Percentiles rank a stretch among this genome's conserved stretches.
These are phyloP conservation scores for Phyllostomus hastatus DNA, from an alignment of 2,113 vertebrate species.

Conservation along the genomic window DNA sequence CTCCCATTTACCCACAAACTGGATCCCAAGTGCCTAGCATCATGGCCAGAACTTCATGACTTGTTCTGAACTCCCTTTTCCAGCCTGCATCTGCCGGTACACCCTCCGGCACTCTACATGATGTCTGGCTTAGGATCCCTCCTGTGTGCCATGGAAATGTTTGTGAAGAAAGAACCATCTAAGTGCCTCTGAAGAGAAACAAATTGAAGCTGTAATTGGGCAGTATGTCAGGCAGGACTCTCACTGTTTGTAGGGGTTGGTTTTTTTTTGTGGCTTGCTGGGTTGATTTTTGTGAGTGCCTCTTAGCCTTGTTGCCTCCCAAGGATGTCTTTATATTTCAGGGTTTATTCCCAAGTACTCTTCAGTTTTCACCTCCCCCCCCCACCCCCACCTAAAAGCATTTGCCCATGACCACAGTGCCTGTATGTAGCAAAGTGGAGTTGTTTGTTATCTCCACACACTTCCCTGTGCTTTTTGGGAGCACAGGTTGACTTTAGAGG, in stretches of 20 bases:
- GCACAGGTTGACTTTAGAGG: neutral
- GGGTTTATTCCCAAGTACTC: neutral
- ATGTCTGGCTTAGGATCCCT: neutral
- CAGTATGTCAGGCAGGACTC: neutral
- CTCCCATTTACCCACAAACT: neutral
- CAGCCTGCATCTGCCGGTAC: neutral
- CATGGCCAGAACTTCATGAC: neutral
- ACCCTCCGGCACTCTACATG: neutral
- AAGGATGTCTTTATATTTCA: neutral
- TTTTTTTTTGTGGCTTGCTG: neutral
- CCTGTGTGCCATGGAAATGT: neutral
- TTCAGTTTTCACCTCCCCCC: neutral
- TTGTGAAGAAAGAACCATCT: neutral
- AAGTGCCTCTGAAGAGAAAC: neutral
- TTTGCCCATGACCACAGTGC: neutral
- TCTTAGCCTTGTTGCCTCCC: neutral
- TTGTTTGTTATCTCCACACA: neutral
- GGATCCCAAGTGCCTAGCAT: neutral
- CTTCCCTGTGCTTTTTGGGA: neutral
- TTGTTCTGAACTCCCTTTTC: neutral
- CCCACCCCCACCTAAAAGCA: neutral
- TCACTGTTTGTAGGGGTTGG: neutral
- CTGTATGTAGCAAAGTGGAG: neutral
- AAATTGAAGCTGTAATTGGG: neutral
- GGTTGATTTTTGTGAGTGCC: neutral